A percentile compares a stretch with the other conserved stretches of the same genome.
Conservation (phyloP, 1,140 invertebrate genomes). For the Drosophila albomicans region DNA sequence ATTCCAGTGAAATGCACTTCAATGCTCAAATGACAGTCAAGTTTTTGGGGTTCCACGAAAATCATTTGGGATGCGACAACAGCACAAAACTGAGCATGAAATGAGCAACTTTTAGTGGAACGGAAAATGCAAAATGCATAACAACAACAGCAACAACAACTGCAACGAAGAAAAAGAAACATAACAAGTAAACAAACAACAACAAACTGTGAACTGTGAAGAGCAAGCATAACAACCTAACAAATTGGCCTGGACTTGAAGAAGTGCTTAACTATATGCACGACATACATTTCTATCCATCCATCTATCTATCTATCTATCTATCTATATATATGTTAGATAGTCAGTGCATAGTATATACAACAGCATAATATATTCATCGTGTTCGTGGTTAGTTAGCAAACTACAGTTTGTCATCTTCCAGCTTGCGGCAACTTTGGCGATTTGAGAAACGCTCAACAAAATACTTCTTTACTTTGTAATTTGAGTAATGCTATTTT, state of each 20-base stretch:
- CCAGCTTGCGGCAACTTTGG: not conserved
- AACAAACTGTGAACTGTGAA: not conserved
- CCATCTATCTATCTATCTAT: not conserved
- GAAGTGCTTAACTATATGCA: slow-evolving; percentile 30
- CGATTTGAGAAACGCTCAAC: not conserved
- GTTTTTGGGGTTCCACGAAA: slow-evolving; percentile 39
- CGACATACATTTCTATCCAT: slow-evolving; percentile 20
- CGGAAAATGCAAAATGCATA: slow-evolving; percentile 45
- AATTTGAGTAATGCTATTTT: not conserved
- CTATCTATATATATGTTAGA: not conserved
- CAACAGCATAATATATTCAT: not conserved
- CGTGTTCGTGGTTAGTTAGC: not conserved
- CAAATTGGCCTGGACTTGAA: slow-evolving; percentile 42
- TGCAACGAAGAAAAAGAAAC: not conserved
- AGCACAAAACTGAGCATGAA: slow-evolving; percentile 25
- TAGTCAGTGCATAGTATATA: not conserved
- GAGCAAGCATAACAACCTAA: slow-evolving; percentile 31
- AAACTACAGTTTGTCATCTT: not conserved
- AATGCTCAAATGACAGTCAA: slow-evolving; percentile 53
- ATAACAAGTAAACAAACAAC: slow-evolving; percentile 8
- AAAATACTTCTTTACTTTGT: not conserved
- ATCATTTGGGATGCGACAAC: slow-evolving; percentile 49
- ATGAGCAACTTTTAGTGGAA: slow-evolving; percentile 43
- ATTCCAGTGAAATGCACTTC: slow-evolving; percentile 48
- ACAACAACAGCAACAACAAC: slow-evolving; percentile 15